Conservation (phyloP, 2,113 vertebrate species). For the Gymnarchus niloticus region DNA sequence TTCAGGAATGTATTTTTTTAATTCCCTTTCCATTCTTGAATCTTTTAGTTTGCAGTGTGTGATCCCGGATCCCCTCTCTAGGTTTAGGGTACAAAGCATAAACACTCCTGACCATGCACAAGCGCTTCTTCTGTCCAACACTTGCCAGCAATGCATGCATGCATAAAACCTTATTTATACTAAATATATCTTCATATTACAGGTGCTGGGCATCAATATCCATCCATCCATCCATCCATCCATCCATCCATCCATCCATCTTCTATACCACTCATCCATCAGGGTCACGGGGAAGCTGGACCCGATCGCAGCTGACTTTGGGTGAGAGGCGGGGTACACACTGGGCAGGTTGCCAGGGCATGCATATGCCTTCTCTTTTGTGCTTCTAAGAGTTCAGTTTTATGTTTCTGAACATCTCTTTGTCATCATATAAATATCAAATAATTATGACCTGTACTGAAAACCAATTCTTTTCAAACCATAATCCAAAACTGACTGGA, state of each 20-base stretch:
- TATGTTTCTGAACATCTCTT: not conserved
- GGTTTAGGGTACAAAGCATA: not conserved
- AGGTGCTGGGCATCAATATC: not conserved
- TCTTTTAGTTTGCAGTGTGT: too few species aligned
- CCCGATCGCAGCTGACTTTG: too few species aligned
- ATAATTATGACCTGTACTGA: not conserved
- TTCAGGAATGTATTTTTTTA: slow-evolving; percentile 3
- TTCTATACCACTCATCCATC: too few species aligned
- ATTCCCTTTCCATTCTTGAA: not conserved
- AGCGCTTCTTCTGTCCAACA: not conserved
- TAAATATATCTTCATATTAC: not conserved
- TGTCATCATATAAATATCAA: not conserved
- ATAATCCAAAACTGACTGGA: not conserved
- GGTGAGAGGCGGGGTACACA: too few species aligned
- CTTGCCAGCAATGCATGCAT: not conserved
- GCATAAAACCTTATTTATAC: not conserved
- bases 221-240: too few species aligned
- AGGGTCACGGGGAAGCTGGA: too few species aligned
- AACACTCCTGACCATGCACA: not conserved
- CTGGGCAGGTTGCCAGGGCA: too few species aligned
- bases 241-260: too few species aligned
- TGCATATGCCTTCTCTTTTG: not conserved
- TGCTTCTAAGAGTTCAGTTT: not conserved
- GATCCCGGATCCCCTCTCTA: not conserved
- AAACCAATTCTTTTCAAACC: not conserved